Evolutionary conservation across 2,797 vertebrate species (phyloP), one percentile per base, ranked within the genome.

Genomic region (Periparus ater): DNA sequence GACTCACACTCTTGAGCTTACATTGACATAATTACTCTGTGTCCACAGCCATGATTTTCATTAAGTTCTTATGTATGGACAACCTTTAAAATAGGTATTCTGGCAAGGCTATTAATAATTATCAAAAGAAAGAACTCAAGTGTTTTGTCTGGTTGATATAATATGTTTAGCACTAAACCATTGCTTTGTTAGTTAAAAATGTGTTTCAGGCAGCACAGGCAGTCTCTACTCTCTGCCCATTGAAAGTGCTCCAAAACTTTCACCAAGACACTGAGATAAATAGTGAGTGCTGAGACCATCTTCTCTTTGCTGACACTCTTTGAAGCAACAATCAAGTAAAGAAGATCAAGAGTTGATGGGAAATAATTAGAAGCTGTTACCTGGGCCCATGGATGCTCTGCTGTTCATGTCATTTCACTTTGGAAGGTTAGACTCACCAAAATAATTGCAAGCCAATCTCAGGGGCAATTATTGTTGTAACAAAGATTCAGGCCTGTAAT

Each of bases 311-410:
- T 92, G 95, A 87, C 92, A 66, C 84, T 96, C 94, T 97, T 97
- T 90, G 93, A 96, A 96, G 94, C 94, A 89, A 96, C 74, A 77
- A 91, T 95, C 93, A 81, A 40, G 27, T 92, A 66, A 96, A 96
- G 92, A 87, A 95, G 93, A 97, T 96, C 89, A 96, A 97, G 95
- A 96, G 94, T 89, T 95, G 96, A 96, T 93, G 80, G 90, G 60
- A 96, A 94, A 96, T 96, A 94, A 97, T 96, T 96, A 96, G 86
- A 95, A 96, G 96, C 92, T 96, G 92, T 96, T 97, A 91, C 88
- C 66, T 86, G 65, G 88, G 66, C 53, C 89, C 83, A 55, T 53
- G 89, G 92, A 93, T 91, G 73, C 76, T 86, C 32, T 72, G 85
- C 84, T 73, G 75, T 85, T 96, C 58, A 2, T 86, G 67, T 86